A percentile compares a stretch with the other conserved stretches of the same genome.
Conservation (phyloP, 2,888 invertebrate genomes). For the Drosophila mulleri region DNA sequence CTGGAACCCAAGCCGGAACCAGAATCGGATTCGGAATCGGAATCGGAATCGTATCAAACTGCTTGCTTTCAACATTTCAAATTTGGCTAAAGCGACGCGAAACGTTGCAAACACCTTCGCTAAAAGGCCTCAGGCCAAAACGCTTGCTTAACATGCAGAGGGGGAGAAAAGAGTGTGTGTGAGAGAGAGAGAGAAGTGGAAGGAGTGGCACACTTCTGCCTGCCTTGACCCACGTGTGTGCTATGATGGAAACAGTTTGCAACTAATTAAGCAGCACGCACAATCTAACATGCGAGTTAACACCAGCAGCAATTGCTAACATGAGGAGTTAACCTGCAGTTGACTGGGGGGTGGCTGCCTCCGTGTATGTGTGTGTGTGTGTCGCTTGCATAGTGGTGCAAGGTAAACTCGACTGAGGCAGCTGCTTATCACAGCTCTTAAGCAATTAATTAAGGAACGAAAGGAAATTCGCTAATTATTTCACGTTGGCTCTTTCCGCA, state of each 20-base stretch:
- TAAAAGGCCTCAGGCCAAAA: conserved; percentile 31
- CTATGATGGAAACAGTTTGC: conserved; percentile 78
- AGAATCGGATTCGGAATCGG: conserved; percentile 12
- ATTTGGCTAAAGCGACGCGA: conserved; percentile 26
- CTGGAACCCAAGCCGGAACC: conserved; percentile 2
- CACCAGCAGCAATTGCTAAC: conserved; percentile 48
- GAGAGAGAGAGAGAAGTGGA: background rate
- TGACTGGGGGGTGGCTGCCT: background rate
- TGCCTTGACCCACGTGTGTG: conserved; percentile 46
- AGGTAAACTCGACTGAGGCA: conserved; percentile 7
- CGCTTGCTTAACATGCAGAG: conserved; percentile 35
- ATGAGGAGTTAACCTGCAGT: conserved; percentile 11
- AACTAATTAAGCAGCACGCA: conserved; percentile 80
- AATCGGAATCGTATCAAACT: conserved; percentile 27
- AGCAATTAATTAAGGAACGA: conserved; percentile 39
- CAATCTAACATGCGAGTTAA: conserved; percentile 81
- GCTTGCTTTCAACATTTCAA: conserved; percentile 47
- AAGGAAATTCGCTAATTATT: conserved; percentile 24
- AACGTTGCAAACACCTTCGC: conserved; percentile 47
- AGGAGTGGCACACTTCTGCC: conserved; percentile 2
- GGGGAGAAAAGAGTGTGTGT: background rate
- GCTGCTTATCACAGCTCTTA: conserved; percentile 45
- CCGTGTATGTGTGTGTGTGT: conserved; percentile 2
- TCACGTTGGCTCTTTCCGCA: conserved; percentile 7
- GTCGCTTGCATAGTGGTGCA: conserved; percentile 44